Percentiles rank a stretch among this genome's conserved stretches.
Evolutionary conservation across 2,113 vertebrate species (phyloP).

Genomic region (Campylomormyrus numenius): DNA sequence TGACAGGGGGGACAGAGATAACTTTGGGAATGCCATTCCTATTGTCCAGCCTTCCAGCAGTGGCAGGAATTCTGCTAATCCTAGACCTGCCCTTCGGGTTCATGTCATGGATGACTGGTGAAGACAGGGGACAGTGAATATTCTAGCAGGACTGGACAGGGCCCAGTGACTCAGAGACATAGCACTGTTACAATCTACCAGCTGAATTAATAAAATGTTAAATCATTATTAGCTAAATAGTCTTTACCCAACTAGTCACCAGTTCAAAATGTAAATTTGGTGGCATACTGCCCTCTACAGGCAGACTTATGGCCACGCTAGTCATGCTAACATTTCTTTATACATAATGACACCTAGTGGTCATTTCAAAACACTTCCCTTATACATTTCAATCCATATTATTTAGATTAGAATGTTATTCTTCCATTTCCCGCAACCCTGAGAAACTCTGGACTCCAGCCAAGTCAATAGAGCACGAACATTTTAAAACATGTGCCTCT

Average conservation of each 20-base stretch:
- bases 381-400: neutral
- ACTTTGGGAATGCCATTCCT: neutral
- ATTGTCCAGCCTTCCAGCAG: neutral
- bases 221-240: neutral
- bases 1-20: neutral
- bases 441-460: neutral
- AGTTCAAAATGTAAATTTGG: neutral
- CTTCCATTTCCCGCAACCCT: neutral
- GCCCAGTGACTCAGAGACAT: neutral
- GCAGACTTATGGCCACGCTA: conserved; percentile 5
- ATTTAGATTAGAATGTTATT: neutral
- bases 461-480: neutral
- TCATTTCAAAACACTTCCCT: neutral
- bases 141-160: neutral
- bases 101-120: neutral
- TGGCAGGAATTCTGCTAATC: neutral
- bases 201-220: neutral
- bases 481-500: neutral
- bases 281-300: conserved; percentile 40
- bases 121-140: neutral
- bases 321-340: neutral
- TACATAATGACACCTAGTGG: conserved; percentile 39
- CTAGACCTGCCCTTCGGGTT: neutral
- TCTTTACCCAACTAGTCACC: neutral
- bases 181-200: neutral